phyloP scores from a whole-genome alignment of 2,113 vertebrate genomes.

The Taurulus bubalis region DNA sequence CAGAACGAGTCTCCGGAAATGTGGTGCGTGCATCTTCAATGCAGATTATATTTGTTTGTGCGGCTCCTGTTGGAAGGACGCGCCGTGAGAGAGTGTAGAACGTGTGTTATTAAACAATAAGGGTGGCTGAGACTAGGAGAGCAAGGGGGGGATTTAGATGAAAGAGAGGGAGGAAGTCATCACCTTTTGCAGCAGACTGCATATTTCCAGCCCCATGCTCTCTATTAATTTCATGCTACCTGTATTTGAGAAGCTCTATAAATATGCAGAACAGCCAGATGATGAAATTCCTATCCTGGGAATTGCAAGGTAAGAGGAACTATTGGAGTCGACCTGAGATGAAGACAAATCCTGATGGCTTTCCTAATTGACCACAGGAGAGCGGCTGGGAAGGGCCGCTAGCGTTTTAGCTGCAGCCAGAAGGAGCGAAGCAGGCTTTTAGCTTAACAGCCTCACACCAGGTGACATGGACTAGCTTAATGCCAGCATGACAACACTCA shows the following conservation, averaged over 20 bases:
- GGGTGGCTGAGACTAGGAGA: constrained; percentile 11
- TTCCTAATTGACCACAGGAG: constrained; percentile 68
- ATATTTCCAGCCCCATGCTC: constrained; percentile 42
- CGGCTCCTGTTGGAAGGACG: constrained; percentile 41
- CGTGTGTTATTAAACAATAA: constrained; percentile 15
- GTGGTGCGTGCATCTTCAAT: constrained; percentile 9
- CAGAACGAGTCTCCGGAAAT: constrained; percentile 42
- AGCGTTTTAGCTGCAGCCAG: constrained; percentile 46
- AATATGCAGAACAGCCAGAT: constrained; percentile 71
- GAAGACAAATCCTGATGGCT: constrained; percentile 77
- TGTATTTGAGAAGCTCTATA: constrained; percentile 68
- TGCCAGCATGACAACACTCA: constrained; percentile 36
- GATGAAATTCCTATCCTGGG: constrained; percentile 58
- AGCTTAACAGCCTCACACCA: constrained; percentile 50
- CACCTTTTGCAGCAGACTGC: constrained; percentile 29
- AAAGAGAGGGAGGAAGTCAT: constrained; percentile 51
- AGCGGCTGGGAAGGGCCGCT: constrained; percentile 40
- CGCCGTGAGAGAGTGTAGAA: constrained; percentile 18
- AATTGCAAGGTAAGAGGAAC: constrained; percentile 66
- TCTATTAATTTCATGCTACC: constrained; percentile 63
- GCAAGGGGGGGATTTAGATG: constrained; percentile 40
- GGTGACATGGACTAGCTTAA: constrained; percentile 49
- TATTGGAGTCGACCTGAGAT: constrained; percentile 49
- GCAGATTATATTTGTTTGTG: constrained; percentile 63
- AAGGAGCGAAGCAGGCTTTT: constrained; percentile 30